phyloP scores from a whole-genome alignment of 2,113 vertebrate species.

The Sinosuthora webbiana region DNA sequence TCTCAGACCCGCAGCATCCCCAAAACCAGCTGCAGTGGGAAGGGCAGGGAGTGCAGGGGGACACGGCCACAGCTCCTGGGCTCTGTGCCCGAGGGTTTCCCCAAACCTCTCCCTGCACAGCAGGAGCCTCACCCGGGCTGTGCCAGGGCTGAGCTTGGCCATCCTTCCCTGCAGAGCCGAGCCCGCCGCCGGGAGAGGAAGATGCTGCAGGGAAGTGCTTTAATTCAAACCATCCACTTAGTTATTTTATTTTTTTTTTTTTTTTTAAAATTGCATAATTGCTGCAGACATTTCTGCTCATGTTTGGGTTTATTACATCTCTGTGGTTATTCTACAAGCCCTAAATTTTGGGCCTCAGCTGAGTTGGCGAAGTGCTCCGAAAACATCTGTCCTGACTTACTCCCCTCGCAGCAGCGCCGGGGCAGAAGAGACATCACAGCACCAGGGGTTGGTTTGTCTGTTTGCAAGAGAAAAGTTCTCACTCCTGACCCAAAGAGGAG shows the following conservation, averaged over 20 bases:
- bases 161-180: not conserved
- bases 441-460: not conserved
- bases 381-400: conserved; percentile 23
- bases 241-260: not conserved
- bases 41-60: not conserved
- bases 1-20: not conserved
- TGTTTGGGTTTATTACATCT: conserved; percentile 40
- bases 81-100: not conserved
- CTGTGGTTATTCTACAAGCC: conserved; percentile 51
- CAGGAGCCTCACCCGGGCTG: not conserved
- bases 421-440: not conserved
- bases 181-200: accelerated
- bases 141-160: not conserved
- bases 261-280: conserved; percentile 18
- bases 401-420: not conserved
- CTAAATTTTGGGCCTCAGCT: conserved; percentile 49
- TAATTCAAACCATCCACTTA: not conserved
- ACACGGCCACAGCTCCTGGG: not conserved
- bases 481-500: not conserved
- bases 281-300: conserved; percentile 46
- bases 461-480: not conserved
- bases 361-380: not conserved
- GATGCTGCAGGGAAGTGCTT: not conserved
- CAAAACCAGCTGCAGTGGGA: not conserved
- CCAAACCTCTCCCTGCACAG: not conserved